Evolutionary conservation across 2,888 invertebrate species (phyloP).

Genomic region (Eupithecia centaureata): DNA sequence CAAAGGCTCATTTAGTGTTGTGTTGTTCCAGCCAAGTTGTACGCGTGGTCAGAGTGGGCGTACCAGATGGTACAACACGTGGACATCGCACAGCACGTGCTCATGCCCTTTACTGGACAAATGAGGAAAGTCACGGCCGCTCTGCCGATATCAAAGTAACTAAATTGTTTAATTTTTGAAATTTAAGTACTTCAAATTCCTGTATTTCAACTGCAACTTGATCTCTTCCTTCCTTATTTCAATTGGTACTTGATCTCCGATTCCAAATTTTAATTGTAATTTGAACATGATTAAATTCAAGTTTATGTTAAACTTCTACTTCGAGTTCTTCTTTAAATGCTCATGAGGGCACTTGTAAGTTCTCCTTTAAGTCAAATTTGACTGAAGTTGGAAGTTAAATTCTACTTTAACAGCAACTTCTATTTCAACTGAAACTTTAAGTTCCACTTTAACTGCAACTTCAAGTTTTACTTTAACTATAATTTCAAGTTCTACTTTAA

Average conservation of each 20-base stretch:
- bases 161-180: neutral
- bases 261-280: no score
- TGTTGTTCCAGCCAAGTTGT: constrained; percentile 47
- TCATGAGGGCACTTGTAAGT: no score
- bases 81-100: constrained; percentile 55
- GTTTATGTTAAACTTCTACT: no score
- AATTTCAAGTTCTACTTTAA: neutral
- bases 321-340: no score
- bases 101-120: constrained; percentile 55
- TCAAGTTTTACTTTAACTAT: neutral
- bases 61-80: constrained; percentile 58
- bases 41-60: constrained; percentile 63
- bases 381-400: no score
- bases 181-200: neutral
- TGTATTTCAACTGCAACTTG: neutral
- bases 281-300: no score
- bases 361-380: no score
- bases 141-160: constrained; percentile 56
- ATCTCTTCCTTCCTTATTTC: no score
- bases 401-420: no score
- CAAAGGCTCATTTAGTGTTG: neutral
- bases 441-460: neutral
- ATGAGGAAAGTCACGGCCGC: constrained; percentile 45
- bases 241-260: no score
- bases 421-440: neutral